These are phyloP conservation scores for Rhaphigaster nebulosa DNA, from an alignment of 2,888 invertebrate species.

Conservation along the genomic window DNA sequence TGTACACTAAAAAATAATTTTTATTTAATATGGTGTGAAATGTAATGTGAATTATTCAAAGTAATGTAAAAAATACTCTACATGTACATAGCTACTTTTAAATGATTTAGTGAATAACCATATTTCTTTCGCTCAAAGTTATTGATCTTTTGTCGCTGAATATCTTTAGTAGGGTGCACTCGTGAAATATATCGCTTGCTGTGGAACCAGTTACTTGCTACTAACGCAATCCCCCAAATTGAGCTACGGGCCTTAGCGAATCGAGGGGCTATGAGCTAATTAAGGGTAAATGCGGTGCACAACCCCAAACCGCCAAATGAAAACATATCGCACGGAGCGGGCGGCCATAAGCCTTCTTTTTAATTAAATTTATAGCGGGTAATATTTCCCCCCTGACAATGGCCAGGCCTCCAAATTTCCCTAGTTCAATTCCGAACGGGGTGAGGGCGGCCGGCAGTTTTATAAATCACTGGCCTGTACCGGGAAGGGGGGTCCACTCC, in stretches of 20 bases:
- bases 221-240: constrained; percentile 22
- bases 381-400: constrained; percentile 46
- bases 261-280: constrained; percentile 25
- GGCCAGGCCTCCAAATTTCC: constrained; percentile 16
- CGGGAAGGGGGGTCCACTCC: constrained; percentile 10
- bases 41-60: no score
- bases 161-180: not conserved
- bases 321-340: constrained; percentile 26
- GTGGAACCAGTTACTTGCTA: not conserved
- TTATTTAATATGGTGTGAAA: no score
- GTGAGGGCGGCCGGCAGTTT: not conserved
- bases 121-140: no score
- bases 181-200: not conserved
- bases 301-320: constrained; percentile 45
- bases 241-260: not conserved
- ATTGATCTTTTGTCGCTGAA: not conserved
- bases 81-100: no score
- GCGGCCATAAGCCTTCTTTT: constrained; percentile 46
- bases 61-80: no score
- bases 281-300: constrained; percentile 35
- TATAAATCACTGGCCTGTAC: constrained; percentile 32
- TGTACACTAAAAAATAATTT: no score
- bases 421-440: not conserved
- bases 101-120: no score
- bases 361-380: constrained; percentile 48